Percentiles rank a stretch among this genome's conserved stretches.
Evolutionary conservation across 1,140 invertebrate species (phyloP).

Genomic region (Ostrea denselamellosa): DNA sequence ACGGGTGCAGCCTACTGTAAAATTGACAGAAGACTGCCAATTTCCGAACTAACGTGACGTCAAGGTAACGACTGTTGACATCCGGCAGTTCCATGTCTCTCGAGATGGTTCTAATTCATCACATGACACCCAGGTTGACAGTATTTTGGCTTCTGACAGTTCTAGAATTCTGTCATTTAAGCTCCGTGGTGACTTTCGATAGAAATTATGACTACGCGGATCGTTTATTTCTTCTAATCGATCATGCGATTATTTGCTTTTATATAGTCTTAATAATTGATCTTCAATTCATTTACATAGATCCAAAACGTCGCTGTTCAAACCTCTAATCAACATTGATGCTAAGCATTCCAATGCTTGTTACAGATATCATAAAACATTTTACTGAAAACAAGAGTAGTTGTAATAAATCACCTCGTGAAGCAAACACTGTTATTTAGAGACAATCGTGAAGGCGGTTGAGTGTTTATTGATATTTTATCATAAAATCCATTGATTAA

Average conservation of each 20-base stretch:
- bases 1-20: neutral
- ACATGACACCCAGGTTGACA: constrained; percentile 20
- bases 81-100: neutral
- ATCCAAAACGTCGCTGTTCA: neutral
- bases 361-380: neutral
- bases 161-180: neutral
- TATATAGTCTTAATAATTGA: neutral
- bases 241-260: constrained; percentile 12
- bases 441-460: neutral
- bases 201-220: neutral
- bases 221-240: constrained; percentile 29
- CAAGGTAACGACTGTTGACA: constrained; percentile 36
- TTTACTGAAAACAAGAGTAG: neutral
- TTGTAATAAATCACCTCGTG: neutral
- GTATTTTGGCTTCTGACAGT: neutral
- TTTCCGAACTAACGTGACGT: constrained; percentile 30
- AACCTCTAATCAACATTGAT: neutral
- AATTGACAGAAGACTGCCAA: constrained; percentile 12
- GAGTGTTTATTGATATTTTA: neutral
- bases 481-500: neutral
- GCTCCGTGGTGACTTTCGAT: constrained; percentile 1
- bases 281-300: constrained; percentile 11
- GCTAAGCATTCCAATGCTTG: neutral
- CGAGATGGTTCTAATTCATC: neutral
- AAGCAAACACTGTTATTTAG: neutral